Conservation (phyloP, 2,888 invertebrate genomes). For the Hyposoter didymator region DNA sequence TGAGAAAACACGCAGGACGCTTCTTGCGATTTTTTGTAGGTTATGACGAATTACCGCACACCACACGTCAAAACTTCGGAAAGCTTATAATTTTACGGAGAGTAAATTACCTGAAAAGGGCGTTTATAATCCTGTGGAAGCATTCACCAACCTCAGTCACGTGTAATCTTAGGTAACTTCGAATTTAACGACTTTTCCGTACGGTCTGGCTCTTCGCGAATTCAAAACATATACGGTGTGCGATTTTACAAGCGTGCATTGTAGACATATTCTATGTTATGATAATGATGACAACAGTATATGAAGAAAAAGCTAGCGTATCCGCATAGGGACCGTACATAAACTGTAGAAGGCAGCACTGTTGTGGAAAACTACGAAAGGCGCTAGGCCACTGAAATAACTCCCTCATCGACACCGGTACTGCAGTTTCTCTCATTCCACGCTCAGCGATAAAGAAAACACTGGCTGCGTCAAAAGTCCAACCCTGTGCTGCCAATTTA, state of each 20-base stretch:
- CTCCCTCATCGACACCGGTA: too few relatives aligned
- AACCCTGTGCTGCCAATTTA: too few relatives aligned
- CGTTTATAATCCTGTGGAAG: conserved; percentile 1
- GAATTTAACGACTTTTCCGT: conserved; percentile 3
- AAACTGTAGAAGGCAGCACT: too few relatives aligned
- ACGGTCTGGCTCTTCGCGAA: conserved; percentile 7
- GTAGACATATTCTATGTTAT: background rate
- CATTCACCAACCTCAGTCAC: conserved; percentile 30
- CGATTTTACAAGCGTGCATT: conserved; percentile 30
- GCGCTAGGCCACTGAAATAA: too few relatives aligned
- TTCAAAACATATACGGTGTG: conserved; percentile 61
- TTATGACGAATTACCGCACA: conserved; percentile 29
- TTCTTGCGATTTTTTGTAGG: conserved; percentile 33
- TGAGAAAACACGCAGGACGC: background rate
- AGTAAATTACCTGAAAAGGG: conserved; percentile 10
- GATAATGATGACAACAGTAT: background rate
- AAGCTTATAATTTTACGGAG: background rate
- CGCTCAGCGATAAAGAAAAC: too few relatives aligned
- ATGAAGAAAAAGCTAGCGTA: background rate
- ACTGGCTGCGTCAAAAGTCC: too few relatives aligned
- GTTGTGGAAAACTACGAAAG: too few relatives aligned
- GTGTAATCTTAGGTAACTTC: background rate
- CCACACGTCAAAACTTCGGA: background rate
- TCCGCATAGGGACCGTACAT: too few relatives aligned
- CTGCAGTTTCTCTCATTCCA: too few relatives aligned